Evolutionary conservation across 2,888 invertebrate species (phyloP), one percentile per base, ranked within the genome.

Genomic region (Drosophila hawaiiensis): DNA sequence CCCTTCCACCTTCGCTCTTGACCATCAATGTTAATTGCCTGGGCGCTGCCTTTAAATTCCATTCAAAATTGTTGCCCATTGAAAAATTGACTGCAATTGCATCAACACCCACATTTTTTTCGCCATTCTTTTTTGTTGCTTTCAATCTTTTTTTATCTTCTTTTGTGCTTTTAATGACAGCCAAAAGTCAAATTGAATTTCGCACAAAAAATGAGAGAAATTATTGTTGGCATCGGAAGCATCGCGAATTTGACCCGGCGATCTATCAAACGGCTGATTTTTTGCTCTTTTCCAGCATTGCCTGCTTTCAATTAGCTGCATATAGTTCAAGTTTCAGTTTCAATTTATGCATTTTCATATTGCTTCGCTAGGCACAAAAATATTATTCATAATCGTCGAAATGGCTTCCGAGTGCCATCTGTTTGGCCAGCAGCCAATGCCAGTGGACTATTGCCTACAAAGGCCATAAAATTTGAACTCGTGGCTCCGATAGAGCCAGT

Each of bases 341-440:
- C 73, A 87, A 87, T 90, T 84, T 90, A 88, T 85, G 85, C 71
- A 71, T 73, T 89, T 87, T 79, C 68, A 84, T 73, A 76, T 75
- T 68, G 60, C 71, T 56, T 59, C 39, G 29, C 9, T 25, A 22
- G 22, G 29, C 68, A 53, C 28, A 43, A 35, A 65, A 68, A 62
- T 69, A 28, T 84, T 84, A 85, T 90, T 90, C 88, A 90, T 87
- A 84, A 79, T 82, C 73, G 64, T 66, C 62, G 73, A 70, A 84
- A 84, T 87, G 74, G 76, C 78, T 87, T 89, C 88, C 88, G 84
- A 81, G 68, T 76, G 72, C 71, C 82, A 82, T 76, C 71, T 76
- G 79, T 79, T 90, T 84, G 84, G 84, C 90, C 67, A 7, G 29
- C 56, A 73, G 90, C 84, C 84, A 84, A 87, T 72, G 75, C 82